Percentiles rank a stretch among this genome's conserved stretches.
Conservation (phyloP, 2,113 vertebrate species). For the Labeo catla region DNA sequence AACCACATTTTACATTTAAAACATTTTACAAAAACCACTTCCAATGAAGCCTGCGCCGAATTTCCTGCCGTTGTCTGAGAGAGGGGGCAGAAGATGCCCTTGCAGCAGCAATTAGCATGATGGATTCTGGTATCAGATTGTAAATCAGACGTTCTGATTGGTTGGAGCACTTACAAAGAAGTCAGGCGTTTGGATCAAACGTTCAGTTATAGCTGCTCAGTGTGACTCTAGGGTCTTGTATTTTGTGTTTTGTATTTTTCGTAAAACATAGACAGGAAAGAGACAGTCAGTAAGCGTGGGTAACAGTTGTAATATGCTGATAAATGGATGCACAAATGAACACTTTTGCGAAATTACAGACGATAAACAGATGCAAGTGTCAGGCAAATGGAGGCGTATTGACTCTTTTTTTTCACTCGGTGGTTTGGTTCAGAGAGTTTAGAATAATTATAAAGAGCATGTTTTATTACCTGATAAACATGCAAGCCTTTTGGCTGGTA, state of each 20-base stretch:
- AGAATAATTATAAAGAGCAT: neutral
- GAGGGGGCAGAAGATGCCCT: slow-evolving; percentile 35
- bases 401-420: neutral
- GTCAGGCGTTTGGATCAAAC: slow-evolving; percentile 10
- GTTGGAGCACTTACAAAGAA: slow-evolving; percentile 5
- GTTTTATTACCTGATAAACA: slow-evolving; percentile 1
- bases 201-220: neutral
- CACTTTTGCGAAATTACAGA: neutral
- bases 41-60: slow-evolving; percentile 61
- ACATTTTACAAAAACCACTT: slow-evolving; percentile 40
- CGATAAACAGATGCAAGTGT: neutral
- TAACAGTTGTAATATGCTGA: neutral
- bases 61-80: slow-evolving; percentile 61
- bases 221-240: neutral
- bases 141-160: slow-evolving; percentile 13
- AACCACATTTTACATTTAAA: slow-evolving; percentile 36
- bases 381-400: neutral
- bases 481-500: neutral
- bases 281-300: neutral
- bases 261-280: neutral
- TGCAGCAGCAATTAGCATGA: slow-evolving; percentile 29
- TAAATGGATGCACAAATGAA: neutral
- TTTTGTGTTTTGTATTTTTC: neutral
- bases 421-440: neutral
- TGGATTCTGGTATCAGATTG: slow-evolving; percentile 16